phyloP scores from a whole-genome alignment of 2,797 vertebrate genomes.

The Manis crassicaudata region DNA sequence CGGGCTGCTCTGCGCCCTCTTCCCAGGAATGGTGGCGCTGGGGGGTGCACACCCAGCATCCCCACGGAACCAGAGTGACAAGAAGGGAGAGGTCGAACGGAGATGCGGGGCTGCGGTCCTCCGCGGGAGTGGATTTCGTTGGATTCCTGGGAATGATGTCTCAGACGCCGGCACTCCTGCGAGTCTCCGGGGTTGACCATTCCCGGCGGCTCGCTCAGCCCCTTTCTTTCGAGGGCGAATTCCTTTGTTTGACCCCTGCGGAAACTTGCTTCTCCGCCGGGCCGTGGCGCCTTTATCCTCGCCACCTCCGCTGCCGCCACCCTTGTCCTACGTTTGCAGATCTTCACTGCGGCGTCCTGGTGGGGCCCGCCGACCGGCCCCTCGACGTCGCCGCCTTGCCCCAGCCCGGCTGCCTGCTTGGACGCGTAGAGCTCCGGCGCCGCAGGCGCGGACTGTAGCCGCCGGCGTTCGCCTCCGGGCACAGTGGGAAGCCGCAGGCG shows the following conservation, averaged over 20 bases:
- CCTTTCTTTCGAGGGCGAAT: conserved; percentile 88
- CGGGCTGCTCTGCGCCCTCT: not conserved
- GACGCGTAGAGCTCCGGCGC: conserved; percentile 85
- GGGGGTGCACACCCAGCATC: not conserved
- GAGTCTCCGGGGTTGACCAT: conserved; percentile 82
- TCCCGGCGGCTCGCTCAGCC: conserved; percentile 71
- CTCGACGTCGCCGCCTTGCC: conserved; percentile 88
- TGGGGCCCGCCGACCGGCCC: conserved; percentile 91
- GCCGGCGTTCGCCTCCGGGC: conserved; percentile 72
- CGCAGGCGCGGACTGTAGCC: conserved; percentile 52
- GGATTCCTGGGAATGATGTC: conserved; percentile 22
- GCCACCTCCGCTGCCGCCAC: not conserved
- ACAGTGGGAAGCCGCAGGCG: conserved; percentile 78
- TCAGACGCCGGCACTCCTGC: conserved; percentile 82
- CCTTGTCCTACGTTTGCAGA: conserved; percentile 93
- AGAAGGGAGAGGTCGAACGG: not conserved
- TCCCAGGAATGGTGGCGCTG: not conserved
- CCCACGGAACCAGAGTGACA: not conserved
- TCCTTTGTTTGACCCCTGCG: conserved; percentile 88
- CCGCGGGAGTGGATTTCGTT: not conserved
- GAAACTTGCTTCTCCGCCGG: conserved; percentile 85
- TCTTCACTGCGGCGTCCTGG: conserved; percentile 94
- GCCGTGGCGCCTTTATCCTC: conserved; percentile 88
- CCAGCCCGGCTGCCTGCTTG: conserved; percentile 81
- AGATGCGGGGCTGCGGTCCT: not conserved